Percentiles rank a stretch among this genome's conserved stretches.
phyloP scores from a whole-genome alignment of 2,888 invertebrate species.

The Cactoblastis cactorum region DNA sequence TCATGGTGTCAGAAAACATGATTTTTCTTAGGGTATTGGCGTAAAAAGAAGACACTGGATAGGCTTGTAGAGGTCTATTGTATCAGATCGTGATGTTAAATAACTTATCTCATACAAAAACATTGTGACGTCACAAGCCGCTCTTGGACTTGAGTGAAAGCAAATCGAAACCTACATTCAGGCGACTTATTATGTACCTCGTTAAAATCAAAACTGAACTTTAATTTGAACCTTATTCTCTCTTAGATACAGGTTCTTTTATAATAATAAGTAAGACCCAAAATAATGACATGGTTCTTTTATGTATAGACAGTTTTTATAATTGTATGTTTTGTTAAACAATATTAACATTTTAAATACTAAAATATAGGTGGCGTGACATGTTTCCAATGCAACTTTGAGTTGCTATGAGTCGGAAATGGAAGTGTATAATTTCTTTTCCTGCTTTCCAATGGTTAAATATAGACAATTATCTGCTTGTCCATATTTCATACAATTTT shows the following conservation, averaged over 20 bases:
- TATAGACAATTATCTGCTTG: conserved; percentile 3
- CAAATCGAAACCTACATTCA: conserved; percentile 26
- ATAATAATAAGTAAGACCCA: neutral
- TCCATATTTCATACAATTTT: neutral
- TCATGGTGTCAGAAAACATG: no score
- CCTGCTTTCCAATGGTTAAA: conserved; percentile 3
- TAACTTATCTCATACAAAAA: conserved; percentile 10
- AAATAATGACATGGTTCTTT: neutral
- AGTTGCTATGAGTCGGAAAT: neutral
- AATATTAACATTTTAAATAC: neutral
- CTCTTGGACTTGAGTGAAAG: conserved; percentile 29
- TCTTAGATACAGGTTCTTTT: neutral
- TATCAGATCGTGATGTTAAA: neutral
- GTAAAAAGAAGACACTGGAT: neutral
- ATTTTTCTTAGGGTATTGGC: neutral
- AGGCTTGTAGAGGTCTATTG: neutral
- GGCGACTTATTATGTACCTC: conserved; percentile 25
- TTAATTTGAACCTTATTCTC: neutral
- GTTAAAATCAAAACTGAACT: conserved; percentile 5
- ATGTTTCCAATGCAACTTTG: neutral
- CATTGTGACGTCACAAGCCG: conserved; percentile 21
- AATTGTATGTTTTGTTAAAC: conserved; percentile 3
- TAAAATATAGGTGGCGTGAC: no score
- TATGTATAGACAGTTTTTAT: no score
- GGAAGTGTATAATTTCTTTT: neutral